Conservation (phyloP, 2,113 vertebrate genomes). For the Galbula dea region DNA sequence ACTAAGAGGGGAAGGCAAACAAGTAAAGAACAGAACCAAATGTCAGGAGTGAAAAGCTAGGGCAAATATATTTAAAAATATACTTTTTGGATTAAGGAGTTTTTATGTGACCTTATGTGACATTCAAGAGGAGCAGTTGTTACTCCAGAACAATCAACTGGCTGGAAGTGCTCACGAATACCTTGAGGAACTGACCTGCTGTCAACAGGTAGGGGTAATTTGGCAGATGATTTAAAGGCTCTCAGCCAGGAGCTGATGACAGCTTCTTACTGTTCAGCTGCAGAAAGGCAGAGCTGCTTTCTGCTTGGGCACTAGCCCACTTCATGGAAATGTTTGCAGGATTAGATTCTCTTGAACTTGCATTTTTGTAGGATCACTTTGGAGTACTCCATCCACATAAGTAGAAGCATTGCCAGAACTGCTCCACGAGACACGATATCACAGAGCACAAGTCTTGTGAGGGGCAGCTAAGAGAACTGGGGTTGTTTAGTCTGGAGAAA, state of each 20-base stretch:
- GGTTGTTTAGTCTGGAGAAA: too few relatives aligned
- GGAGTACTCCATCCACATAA: background rate
- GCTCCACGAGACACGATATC: background rate
- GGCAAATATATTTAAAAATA: background rate
- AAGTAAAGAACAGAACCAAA: background rate
- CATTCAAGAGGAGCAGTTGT: background rate
- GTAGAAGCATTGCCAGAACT: background rate
- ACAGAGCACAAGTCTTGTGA: too few relatives aligned
- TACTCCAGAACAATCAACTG: background rate
- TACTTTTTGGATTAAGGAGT: background rate
- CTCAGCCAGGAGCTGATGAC: background rate
- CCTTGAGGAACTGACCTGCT: background rate
- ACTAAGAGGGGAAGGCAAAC: background rate
- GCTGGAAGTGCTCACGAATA: background rate
- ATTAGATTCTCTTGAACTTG: background rate
- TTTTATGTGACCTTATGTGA: background rate
- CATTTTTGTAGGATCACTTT: background rate
- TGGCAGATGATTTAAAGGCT: background rate
- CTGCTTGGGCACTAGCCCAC: rapidly evolving
- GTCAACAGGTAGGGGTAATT: background rate
- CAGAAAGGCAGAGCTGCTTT: background rate
- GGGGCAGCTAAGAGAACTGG: too few relatives aligned
- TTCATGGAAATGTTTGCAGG: background rate
- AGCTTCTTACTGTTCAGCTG: background rate
- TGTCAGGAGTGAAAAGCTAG: background rate